phyloP scores from a whole-genome alignment of 2,113 vertebrate genomes.

The Mandrillus leucophaeus region DNA sequence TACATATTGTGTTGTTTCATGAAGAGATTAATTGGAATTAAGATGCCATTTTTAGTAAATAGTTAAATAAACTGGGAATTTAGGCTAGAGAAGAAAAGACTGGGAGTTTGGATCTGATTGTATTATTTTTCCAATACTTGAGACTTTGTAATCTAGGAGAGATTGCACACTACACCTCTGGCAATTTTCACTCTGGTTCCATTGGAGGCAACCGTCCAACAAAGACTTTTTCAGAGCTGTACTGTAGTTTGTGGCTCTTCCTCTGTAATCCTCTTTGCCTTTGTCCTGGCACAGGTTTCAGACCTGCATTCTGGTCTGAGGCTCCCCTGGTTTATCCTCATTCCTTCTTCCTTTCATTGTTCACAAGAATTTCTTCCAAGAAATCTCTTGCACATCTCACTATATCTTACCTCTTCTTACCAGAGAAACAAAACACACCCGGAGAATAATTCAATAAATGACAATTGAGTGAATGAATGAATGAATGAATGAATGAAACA shows the following conservation, averaged over 20 bases:
- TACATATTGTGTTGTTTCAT: background rate
- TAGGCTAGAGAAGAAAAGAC: background rate
- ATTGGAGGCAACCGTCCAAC: no score
- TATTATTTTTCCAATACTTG: background rate
- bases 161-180: background rate
- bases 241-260: accelerated
- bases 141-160: background rate
- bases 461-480: background rate
- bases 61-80: background rate
- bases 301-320: background rate
- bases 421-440: background rate
- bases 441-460: background rate
- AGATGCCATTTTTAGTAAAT: background rate
- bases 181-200: background rate
- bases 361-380: no score
- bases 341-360: background rate
- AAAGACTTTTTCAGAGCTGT: background rate
- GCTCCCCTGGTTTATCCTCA: accelerated
- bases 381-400: background rate
- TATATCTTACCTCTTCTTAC: background rate
- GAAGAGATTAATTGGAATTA: background rate
- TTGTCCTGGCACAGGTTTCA: background rate
- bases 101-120: background rate
- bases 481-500: background rate
- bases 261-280: background rate